phyloP scores from a whole-genome alignment of 2,888 invertebrate genomes.

The Escarpia spicata region DNA sequence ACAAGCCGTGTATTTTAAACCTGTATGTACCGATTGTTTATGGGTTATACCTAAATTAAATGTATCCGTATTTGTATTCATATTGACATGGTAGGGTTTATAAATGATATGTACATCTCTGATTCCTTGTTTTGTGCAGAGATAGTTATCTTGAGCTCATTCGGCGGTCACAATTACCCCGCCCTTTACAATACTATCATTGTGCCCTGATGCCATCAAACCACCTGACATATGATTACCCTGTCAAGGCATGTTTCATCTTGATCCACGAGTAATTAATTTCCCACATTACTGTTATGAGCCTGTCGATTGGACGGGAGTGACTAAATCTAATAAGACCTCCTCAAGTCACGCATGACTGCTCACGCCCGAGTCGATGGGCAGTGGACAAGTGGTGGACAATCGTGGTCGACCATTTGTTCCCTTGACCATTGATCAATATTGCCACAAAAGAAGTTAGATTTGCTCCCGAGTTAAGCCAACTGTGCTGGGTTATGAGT shows the following conservation, averaged over 20 bases:
- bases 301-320: neutral
- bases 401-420: neutral
- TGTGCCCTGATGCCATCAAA: neutral
- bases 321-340: neutral
- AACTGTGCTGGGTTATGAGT: neutral
- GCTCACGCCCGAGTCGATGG: neutral
- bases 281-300: neutral
- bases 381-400: neutral
- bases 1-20: too few relatives aligned
- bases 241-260: neutral
- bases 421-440: neutral
- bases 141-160: neutral
- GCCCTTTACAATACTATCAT: neutral
- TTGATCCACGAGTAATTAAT: neutral
- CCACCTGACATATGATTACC: neutral
- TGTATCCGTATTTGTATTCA: too few relatives aligned
- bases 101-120: neutral
- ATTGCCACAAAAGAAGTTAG: neutral
- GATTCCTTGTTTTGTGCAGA: neutral
- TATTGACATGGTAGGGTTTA: neutral
- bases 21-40: too few relatives aligned
- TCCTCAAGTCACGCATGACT: neutral
- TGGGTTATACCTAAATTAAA: too few relatives aligned
- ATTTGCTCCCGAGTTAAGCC: neutral
- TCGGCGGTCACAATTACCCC: neutral